Percentiles rank a stretch among this genome's conserved stretches.
Conservation (phyloP, 2,797 vertebrate genomes). For the Argya squamiceps region DNA sequence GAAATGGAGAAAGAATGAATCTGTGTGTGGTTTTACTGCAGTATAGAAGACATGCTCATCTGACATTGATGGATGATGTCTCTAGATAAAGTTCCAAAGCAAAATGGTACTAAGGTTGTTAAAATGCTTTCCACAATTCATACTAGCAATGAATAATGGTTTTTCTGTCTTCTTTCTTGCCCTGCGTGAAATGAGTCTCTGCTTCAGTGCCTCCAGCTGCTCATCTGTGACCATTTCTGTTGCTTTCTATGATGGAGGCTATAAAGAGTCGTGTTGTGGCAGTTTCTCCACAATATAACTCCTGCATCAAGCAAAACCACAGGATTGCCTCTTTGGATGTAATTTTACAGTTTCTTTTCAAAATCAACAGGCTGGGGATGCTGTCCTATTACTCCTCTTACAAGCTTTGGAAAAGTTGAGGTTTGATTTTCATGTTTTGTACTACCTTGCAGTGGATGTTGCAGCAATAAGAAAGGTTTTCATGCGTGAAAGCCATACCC, state of each 20-base stretch:
- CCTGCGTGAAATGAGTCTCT: conserved; percentile 47
- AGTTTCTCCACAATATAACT: not conserved
- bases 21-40: not conserved
- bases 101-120: not conserved
- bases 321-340: not conserved
- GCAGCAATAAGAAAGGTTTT: not conserved
- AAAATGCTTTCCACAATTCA: not conserved
- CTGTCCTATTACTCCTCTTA: not conserved
- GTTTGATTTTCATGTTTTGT: not conserved
- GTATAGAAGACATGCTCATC: not conserved
- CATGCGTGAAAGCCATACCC: not conserved
- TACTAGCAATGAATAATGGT: not conserved
- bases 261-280: not conserved
- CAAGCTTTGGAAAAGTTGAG: not conserved
- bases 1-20: not conserved
- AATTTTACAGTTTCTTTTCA: not conserved
- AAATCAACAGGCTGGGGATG: not conserved
- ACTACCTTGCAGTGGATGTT: not conserved
- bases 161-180: conserved; percentile 23
- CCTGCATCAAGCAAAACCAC: not conserved
- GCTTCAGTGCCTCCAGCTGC: not conserved
- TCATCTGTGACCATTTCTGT: not conserved
- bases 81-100: not conserved
- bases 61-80: not conserved
- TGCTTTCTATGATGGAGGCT: not conserved